Evolutionary conservation across 1,140 invertebrate species (phyloP).

Genomic region (Grapholita molesta): DNA sequence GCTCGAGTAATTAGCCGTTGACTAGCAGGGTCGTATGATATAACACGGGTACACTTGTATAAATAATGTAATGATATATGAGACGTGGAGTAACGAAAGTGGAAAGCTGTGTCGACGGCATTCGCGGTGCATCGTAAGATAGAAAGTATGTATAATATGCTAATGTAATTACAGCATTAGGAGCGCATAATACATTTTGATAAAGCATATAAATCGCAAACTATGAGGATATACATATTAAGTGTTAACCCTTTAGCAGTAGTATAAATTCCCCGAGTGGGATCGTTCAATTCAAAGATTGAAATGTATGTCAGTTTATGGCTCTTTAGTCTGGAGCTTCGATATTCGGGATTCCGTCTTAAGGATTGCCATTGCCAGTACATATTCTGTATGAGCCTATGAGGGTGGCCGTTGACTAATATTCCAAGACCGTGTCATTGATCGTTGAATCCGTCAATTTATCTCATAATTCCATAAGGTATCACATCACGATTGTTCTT

Average conservation of each 20-base stretch:
- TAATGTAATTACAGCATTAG: background rate
- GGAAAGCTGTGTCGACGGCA: background rate
- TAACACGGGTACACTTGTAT: background rate
- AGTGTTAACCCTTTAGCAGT: background rate
- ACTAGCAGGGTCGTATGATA: background rate
- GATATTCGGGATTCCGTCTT: background rate
- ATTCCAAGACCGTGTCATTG: too few relatives aligned
- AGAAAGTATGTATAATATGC: background rate
- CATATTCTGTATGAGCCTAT: too few relatives aligned
- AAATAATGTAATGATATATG: background rate
- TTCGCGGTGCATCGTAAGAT: background rate
- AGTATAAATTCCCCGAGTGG: background rate
- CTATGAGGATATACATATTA: too few relatives aligned
- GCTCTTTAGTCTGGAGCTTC: background rate
- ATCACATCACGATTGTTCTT: background rate
- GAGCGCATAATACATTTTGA: background rate
- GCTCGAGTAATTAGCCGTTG: background rate
- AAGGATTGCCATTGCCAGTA: background rate
- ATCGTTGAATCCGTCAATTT: too few relatives aligned
- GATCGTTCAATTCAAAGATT: background rate
- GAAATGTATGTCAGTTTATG: background rate
- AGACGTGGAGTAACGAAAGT: background rate
- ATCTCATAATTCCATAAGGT: too few relatives aligned
- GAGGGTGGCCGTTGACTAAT: too few relatives aligned
- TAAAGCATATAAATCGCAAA: background rate